phyloP scores from a whole-genome alignment of 2,113 vertebrate genomes.

The Epinephelus lanceolatus region DNA sequence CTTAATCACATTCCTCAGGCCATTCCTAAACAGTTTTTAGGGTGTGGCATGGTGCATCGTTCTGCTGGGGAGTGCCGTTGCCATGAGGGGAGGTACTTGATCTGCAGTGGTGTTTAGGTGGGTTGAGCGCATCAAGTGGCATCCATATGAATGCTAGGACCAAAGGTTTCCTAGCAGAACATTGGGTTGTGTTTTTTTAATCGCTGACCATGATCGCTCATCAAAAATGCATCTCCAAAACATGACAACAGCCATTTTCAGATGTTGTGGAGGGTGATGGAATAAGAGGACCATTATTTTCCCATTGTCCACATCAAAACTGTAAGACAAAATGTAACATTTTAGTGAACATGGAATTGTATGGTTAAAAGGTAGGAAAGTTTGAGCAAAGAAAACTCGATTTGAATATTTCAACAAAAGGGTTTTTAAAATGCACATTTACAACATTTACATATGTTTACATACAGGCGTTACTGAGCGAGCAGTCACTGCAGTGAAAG shows the following conservation, averaged over 20 bases:
- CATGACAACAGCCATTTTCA: not conserved
- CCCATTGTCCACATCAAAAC: not conserved
- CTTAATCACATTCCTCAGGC: too few relatives aligned
- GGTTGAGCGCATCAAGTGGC: too few relatives aligned
- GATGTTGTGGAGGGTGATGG: not conserved
- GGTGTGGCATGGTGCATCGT: too few relatives aligned
- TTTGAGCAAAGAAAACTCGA: not conserved
- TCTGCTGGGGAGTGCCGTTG: too few relatives aligned
- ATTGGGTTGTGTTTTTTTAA: too few relatives aligned
- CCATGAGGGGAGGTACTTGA: too few relatives aligned
- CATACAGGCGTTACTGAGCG: conserved; percentile 4
- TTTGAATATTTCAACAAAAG: not conserved
- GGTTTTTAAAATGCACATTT: not conserved
- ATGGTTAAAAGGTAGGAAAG: not conserved
- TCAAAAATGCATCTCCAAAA: not conserved
- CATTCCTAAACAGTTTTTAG: too few relatives aligned
- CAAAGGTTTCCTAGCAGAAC: too few relatives aligned
- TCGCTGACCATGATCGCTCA: not conserved
- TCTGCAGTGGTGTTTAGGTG: too few relatives aligned
- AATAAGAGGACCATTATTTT: not conserved
- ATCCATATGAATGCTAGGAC: too few relatives aligned
- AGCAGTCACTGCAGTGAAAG: not conserved
- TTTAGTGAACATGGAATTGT: too few relatives aligned
- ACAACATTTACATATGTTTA: conserved; percentile 21
- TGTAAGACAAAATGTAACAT: not conserved